Base-by-base conservation (phyloP, 1,140 invertebrate species). In the Pseudachorutes palmiensis region DNA sequence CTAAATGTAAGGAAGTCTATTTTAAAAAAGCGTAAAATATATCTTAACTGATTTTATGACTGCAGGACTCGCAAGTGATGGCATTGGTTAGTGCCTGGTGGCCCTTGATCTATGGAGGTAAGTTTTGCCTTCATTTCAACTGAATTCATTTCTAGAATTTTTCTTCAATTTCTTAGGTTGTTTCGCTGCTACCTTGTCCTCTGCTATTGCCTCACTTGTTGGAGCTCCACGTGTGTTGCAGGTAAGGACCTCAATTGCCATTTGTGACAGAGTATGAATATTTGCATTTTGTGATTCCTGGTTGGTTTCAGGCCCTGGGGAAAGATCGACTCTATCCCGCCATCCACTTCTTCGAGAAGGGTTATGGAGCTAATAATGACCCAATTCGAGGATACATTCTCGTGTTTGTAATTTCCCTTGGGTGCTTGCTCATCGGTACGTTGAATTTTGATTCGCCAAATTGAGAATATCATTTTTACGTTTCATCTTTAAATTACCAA, bases 311-410 rank as follows among this genome's bases (percentile, higher is more conserved):
- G 80, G 85, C 85, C 63, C 78, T 87, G n/a, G 85, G 83, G 73
- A 84, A 84, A 74, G 86, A 88, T 75, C 82, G 82, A 65, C 77
- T 88, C 1, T 88, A 87, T 76, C 86, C 86, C 0, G 78, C 81
- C 30, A 82, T 88, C 63, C 76, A 81, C 33, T 79, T 81, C 66
- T 88, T 88, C 77, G 84, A 81, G 14, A 83, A 83, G 76, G 85
- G 84, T 22, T 84, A 82, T 75, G 85, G 86, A 32, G 82, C 81
- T 62, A 82, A 81, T 72, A 82, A 85, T 67, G 85, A 87, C 72
- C 87, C 86, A 19, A 76, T 83, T 48, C 75, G 84, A 71, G 85
- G 83, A 1, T 88, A 87, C 73, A 48, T 85, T 24, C 75, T 88
- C 0, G 81, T 84, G 2, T 87, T 86, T 75, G 59, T 80, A 29